Evolutionary conservation across 1,140 invertebrate genomes (phyloP).

Genomic region (Asobara japonica): DNA sequence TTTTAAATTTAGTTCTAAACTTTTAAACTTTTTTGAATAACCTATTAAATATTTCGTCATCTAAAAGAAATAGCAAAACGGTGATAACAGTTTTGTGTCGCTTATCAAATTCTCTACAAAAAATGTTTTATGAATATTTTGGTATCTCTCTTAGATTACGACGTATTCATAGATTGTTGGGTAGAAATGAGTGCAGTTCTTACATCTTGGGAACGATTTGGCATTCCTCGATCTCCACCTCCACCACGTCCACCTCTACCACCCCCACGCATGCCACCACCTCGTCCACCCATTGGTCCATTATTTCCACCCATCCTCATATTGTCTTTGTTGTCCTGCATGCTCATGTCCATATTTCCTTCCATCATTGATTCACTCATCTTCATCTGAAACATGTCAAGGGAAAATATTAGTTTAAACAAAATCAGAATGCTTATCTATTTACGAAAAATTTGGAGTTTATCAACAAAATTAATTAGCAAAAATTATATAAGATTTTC

Average conservation of each 20-base stretch:
- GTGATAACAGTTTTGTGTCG: too few relatives aligned
- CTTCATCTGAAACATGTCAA: conserved; percentile 61
- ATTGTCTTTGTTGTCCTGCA: conserved; percentile 34
- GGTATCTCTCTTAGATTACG: too few relatives aligned
- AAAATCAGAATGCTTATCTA: background rate
- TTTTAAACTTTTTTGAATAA: too few relatives aligned
- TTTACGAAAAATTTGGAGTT: conserved; percentile 15
- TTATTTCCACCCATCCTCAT: conserved; percentile 32
- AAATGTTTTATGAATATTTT: too few relatives aligned
- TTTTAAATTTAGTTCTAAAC: background rate
- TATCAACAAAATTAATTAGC: background rate
- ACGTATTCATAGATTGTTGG: too few relatives aligned
- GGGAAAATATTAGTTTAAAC: background rate
- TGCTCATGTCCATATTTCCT: conserved; percentile 44
- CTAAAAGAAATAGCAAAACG: too few relatives aligned
- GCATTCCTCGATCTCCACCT: conserved; percentile 48
- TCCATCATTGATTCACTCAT: conserved; percentile 60
- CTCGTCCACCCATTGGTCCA: conserved; percentile 37
- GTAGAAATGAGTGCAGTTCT: conserved; percentile 34
- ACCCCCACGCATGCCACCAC: conserved; percentile 46
- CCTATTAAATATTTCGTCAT: too few relatives aligned
- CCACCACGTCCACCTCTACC: conserved; percentile 51
- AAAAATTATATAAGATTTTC: background rate
- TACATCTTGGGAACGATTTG: conserved; percentile 61
- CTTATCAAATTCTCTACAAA: too few relatives aligned